Evolutionary conservation across 2,113 vertebrate species (phyloP), one percentile per base, ranked within the genome.

Genomic region (Hippotragus niger): DNA sequence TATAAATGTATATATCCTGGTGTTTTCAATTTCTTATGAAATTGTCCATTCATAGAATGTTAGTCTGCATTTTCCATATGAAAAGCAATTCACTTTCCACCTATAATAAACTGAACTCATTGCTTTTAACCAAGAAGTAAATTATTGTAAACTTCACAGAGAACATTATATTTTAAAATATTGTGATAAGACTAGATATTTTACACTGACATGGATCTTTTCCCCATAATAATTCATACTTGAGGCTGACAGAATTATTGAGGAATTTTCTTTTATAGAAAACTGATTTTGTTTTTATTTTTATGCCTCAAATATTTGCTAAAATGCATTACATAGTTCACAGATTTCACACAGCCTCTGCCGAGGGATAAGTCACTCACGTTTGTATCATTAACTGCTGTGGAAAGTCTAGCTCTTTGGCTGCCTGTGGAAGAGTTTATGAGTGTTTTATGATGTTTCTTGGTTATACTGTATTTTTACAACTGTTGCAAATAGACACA

Each of bases 401-500:
- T 95, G 94, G 80, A 98, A 99, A 98, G 62, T 97, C 93, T 95
- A 97, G 57, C 88, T 98, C 74, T 98, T 98, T 97, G 96, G 81
- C 96, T 98, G 97, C 52, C 78, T 98, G 98, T 97, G 92, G 95
- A 97, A 97, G 86, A 88, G 81, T 97, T 98, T 96, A 98, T 97
- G 97, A 98, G 95, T 98, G 96, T 98, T 98, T 99, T 98, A 98
- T 97, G 95, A 98, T 98, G 94, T 98, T 99, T 98, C 98, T 94
- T 98, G 97, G 98, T 98, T 98, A 98, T 96, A 97, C 83, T 97
- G 94, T 98, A 98, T 98, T 98, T 99, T 98, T 98, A 98, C 96
- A 98, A 98, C 97, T 98, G 97, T 98, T 98, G n/a, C 97, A 98
- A 98, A 98, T 97, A 99, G 98, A 98, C 95, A 98, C 84, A 98